Evolutionary conservation across 2,797 vertebrate genomes (phyloP), one percentile per base, ranked within the genome.

Genomic region (Danio choprae): DNA sequence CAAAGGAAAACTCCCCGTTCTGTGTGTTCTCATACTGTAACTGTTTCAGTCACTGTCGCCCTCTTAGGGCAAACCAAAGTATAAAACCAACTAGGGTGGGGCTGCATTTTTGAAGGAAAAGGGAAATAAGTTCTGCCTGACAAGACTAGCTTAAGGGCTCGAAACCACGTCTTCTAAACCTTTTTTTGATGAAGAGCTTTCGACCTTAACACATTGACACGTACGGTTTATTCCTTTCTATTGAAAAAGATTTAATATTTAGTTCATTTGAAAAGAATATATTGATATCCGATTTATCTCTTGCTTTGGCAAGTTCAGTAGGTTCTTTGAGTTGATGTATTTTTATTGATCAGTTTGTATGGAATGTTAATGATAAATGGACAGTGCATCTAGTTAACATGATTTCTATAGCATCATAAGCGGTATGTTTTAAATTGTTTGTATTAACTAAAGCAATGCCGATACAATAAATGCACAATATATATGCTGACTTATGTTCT

Each of bases 221-320:
- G 20, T 20, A n/a, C 43, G 41, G 20, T 58, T 59, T 6, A 59
- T 46, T 59, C 5, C 10, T 64, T 64, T 43, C 38, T 5, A 11
- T 5, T 16, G 5, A 29, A 29, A 58, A 58, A 43, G 12, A 6
- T 58, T 56, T 43, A 58, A 13, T 29, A 40, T 40, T 53, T 40
- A 11, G 13, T 6, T 4, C 1, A 41, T 68, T 68, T 70, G 8
- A 3, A 40, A 43, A 13, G 15, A 4, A 58, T 51, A 48, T 71
- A 48, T 6, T 65, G 29, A 60, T 81, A 74, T 56, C 6, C 36
- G 6, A 70, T 69, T 56, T 22, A 13, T 76, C 12, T 70, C 72
- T 74, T 85, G 22, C 80, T 12, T 77, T 93, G 88, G 92, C 90
- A 90, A 88, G 88, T 89, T 89, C 81, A 89, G 93, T 94, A 88